A percentile compares a stretch with the other conserved stretches of the same genome.
phyloP scores from a whole-genome alignment of 2,113 vertebrate species.

The Apteryx mantelli region DNA sequence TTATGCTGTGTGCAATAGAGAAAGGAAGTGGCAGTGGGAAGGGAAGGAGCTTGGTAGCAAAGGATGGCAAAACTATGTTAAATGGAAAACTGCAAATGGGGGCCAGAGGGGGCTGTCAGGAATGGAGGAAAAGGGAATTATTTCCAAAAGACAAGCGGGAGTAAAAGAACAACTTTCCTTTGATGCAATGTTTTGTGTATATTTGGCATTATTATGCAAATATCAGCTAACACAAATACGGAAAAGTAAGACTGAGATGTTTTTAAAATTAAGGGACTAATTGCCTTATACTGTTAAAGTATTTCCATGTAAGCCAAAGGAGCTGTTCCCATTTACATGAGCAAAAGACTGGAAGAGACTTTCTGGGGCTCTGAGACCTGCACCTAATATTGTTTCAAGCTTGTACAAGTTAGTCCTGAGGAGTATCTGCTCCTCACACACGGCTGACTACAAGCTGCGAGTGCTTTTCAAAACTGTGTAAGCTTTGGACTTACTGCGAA shows the following conservation, averaged over 20 bases:
- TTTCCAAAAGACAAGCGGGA: background rate
- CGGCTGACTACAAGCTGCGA: background rate
- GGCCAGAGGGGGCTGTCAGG: background rate
- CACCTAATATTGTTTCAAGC: background rate
- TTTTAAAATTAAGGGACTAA: slow-evolving; percentile 16
- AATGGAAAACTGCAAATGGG: background rate
- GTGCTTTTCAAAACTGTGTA: background rate
- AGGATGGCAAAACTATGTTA: background rate
- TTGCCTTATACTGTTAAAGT: background rate
- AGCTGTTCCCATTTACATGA: background rate
- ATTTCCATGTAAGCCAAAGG: background rate
- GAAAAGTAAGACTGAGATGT: background rate
- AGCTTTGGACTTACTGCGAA: slow-evolving; percentile 3
- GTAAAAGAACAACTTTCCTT: slow-evolving; percentile 2
- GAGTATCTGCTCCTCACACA: slow-evolving; percentile 21
- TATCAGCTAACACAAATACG: background rate
- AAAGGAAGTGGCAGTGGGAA: background rate
- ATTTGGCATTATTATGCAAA: slow-evolving; percentile 54
- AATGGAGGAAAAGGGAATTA: background rate
- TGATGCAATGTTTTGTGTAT: slow-evolving; percentile 15
- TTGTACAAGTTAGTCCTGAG: background rate
- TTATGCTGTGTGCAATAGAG: background rate
- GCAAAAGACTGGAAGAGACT: background rate
- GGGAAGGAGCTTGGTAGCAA: background rate
- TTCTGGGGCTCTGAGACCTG: background rate